Conservation (phyloP, 2,888 invertebrate genomes). For the Ecdyonurus torrentis region DNA sequence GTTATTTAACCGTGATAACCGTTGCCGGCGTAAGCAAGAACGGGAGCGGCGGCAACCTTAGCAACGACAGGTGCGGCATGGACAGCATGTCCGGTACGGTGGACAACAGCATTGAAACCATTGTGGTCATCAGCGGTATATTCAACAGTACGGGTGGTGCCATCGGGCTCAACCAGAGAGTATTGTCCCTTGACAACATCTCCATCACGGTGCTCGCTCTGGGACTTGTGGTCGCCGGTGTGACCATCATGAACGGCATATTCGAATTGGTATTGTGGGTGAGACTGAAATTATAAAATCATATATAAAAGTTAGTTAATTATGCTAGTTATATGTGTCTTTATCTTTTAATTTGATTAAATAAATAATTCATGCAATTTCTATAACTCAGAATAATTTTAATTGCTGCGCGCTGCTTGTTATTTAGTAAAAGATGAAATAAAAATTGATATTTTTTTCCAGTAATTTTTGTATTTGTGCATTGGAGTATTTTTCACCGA, state of each 20-base stretch:
- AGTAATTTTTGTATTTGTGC: too few species aligned
- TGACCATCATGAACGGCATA: constrained; percentile 2
- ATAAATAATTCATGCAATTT: too few species aligned
- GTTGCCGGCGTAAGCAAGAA: neutral
- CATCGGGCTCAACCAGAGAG: constrained; percentile 5
- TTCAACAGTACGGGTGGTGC: constrained; percentile 1
- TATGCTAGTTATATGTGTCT: too few species aligned
- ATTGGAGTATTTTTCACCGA: too few species aligned
- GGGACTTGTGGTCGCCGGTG: constrained; percentile 4
- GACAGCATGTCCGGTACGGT: neutral
- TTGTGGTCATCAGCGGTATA: constrained; percentile 1
- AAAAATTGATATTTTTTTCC: too few species aligned
- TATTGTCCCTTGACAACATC: constrained; percentile 8
- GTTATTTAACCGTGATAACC: neutral
- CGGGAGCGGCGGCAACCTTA: neutral
- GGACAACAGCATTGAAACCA: neutral
- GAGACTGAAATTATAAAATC: neutral
- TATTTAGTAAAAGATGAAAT: too few species aligned
- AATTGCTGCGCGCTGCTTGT: too few species aligned
- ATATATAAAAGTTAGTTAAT: too few species aligned
- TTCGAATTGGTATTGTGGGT: neutral
- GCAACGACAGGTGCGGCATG: constrained; percentile 26
- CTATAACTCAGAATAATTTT: too few species aligned
- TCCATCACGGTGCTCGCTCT: constrained; percentile 2
- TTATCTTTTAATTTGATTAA: too few species aligned